A percentile compares a stretch with the other conserved stretches of the same genome.
Evolutionary conservation across 92 coral and sea anemone genomes (phyloP).

Genomic region (Umimayanthus chanpuru): DNA sequence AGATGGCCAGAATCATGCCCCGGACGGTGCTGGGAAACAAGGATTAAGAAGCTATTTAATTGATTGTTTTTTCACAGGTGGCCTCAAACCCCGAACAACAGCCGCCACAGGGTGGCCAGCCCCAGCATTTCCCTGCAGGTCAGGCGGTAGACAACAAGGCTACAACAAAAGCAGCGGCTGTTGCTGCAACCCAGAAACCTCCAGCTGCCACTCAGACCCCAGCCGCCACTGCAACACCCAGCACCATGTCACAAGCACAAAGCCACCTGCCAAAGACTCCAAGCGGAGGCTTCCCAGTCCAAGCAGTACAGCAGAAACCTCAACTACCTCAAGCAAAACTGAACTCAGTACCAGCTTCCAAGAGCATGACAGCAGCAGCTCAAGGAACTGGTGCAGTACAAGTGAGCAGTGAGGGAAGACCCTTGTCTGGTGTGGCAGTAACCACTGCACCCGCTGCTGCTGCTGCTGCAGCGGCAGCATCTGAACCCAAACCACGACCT

Average conservation of each 20-base stretch:
- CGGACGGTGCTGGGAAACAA: too few species aligned
- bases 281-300: conserved; percentile 10
- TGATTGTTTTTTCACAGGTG: not conserved
- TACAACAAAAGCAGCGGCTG: conserved; percentile 48
- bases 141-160: conserved; percentile 15
- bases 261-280: not conserved
- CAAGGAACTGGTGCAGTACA: not conserved
- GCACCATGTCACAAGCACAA: not conserved
- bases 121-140: conserved; percentile 23
- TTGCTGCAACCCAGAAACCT: conserved; percentile 19
- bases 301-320: not conserved
- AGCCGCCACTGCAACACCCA: not conserved
- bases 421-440: conserved; percentile 20
- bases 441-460: conserved; percentile 33
- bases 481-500: conserved; percentile 64
- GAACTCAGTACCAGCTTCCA: not conserved
- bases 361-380: not conserved
- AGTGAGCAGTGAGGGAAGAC: not conserved
- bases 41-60: too few species aligned
- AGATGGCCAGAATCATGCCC: too few species aligned
- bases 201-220: conserved; percentile 11
- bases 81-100: conserved; percentile 27
- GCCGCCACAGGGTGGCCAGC: conserved; percentile 18
- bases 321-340: conserved; percentile 7
- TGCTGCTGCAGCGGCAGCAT: conserved; percentile 8